phyloP scores from a whole-genome alignment of 2,888 invertebrate species.

The Abscondita cerata region DNA sequence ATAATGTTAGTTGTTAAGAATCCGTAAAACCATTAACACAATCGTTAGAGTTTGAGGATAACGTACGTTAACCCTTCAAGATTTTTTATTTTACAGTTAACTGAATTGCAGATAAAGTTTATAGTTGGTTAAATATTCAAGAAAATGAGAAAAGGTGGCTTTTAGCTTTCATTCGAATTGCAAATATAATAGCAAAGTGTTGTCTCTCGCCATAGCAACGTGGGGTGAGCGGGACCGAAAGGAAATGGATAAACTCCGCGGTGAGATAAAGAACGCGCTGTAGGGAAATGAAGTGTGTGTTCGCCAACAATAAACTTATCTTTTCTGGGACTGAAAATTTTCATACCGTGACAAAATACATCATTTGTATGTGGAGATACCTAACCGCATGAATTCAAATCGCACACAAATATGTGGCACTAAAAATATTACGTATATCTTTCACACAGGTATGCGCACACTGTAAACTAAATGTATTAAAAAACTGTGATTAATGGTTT shows the following conservation, averaged over 20 bases:
- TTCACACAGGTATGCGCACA: conserved; percentile 43
- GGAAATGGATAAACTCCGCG: conserved; percentile 59
- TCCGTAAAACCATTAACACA: background rate
- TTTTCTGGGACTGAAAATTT: conserved; percentile 57
- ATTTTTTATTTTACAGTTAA: conserved; percentile 4
- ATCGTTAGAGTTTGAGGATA: background rate
- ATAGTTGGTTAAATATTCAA: conserved; percentile 25
- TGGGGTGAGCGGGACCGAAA: conserved; percentile 49
- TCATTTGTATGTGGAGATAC: conserved; percentile 58
- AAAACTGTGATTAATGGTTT: conserved; percentile 52
- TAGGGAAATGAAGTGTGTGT: conserved; percentile 58
- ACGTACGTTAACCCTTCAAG: conserved; percentile 5
- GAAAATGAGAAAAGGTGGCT: conserved; percentile 25
- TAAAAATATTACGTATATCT: conserved; percentile 38
- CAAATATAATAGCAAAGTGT: conserved; percentile 54
- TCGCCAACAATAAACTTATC: conserved; percentile 59
- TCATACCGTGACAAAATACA: conserved; percentile 55
- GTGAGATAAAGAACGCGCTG: conserved; percentile 57
- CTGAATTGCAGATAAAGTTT: conserved; percentile 13
- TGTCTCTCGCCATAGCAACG: conserved; percentile 44
- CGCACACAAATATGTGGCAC: conserved; percentile 45
- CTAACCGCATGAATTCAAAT: conserved; percentile 55
- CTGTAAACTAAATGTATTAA: conserved; percentile 44
- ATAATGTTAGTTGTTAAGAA: no score
- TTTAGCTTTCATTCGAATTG: conserved; percentile 54